Conservation (phyloP, 2,113 vertebrate genomes). For the Motacilla tschutschensis region DNA sequence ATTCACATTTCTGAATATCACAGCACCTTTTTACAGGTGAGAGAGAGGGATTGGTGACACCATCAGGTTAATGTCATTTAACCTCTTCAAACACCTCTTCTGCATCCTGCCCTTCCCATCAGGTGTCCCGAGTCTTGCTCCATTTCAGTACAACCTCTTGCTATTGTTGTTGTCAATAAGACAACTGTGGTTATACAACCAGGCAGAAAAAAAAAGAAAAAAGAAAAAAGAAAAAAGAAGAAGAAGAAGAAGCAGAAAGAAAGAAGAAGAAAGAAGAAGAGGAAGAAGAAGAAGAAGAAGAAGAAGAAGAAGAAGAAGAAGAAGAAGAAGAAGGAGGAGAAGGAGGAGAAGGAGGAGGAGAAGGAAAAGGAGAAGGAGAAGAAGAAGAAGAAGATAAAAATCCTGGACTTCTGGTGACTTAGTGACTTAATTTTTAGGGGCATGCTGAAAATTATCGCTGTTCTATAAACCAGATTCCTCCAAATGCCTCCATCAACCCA, state of each 20-base stretch:
- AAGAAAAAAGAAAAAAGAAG: too few species aligned
- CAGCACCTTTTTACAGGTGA: background rate
- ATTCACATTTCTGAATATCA: background rate
- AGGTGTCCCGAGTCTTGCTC: background rate
- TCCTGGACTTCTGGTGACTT: background rate
- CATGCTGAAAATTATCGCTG: background rate
- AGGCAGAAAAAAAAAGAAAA: background rate
- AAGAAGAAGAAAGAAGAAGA: too few species aligned
- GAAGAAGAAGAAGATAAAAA: background rate
- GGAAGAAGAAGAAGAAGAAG: too few species aligned
- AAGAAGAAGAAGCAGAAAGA: too few species aligned
- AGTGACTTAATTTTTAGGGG: background rate
- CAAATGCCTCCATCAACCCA: background rate
- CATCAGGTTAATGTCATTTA: background rate
- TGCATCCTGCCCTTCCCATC: background rate
- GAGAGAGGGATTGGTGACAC: background rate
- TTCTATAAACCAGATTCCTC: background rate
- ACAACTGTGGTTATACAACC: rapidly evolving
- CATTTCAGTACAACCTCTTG: too few species aligned
- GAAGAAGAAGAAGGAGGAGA: too few species aligned
- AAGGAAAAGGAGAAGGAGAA: too few species aligned
- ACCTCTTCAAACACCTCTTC: background rate
- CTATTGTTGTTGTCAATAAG: background rate
- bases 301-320: too few species aligned
- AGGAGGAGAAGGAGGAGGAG: too few species aligned